These are phyloP conservation scores for Mormyrus lacerda DNA, from an alignment of 2,113 vertebrate genomes.

Conservation along the genomic window DNA sequence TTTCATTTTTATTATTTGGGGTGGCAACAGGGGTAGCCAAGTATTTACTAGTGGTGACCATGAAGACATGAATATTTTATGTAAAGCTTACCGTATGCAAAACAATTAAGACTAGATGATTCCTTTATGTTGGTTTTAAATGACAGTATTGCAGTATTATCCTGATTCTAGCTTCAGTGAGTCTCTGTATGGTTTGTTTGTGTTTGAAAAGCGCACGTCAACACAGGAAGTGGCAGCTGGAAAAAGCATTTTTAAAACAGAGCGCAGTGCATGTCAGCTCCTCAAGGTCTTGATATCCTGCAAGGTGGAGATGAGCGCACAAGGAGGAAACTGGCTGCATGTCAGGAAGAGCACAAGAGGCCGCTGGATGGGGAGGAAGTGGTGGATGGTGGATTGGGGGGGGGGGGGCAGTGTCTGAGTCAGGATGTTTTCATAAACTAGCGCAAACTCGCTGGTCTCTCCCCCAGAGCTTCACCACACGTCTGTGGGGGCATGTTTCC, in stretches of 20 bases:
- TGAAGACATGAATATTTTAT: background rate
- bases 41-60: background rate
- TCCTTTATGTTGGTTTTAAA: background rate
- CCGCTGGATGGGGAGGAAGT: background rate
- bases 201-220: slow-evolving; percentile 16
- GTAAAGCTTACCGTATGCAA: background rate
- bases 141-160: background rate
- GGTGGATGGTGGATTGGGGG: background rate
- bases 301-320: slow-evolving; percentile 18
- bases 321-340: background rate
- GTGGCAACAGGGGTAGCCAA: background rate
- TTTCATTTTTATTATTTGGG: background rate
- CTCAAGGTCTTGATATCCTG: slow-evolving; percentile 38
- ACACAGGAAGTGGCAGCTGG: slow-evolving; percentile 43
- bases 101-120: background rate
- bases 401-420: background rate
- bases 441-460: background rate
- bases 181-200: background rate
- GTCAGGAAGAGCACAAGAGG: slow-evolving; percentile 11
- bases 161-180: background rate
- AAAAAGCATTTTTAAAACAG: slow-evolving; percentile 40
- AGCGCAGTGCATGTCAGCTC: slow-evolving; percentile 18
- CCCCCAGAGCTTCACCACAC: background rate
- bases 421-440: slow-evolving; percentile 7
- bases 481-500: background rate